Percentiles rank a stretch among this genome's conserved stretches.
These are phyloP conservation scores for Piliocolobus tephrosceles DNA, from an alignment of 2,113 vertebrate species.

Conservation along the genomic window DNA sequence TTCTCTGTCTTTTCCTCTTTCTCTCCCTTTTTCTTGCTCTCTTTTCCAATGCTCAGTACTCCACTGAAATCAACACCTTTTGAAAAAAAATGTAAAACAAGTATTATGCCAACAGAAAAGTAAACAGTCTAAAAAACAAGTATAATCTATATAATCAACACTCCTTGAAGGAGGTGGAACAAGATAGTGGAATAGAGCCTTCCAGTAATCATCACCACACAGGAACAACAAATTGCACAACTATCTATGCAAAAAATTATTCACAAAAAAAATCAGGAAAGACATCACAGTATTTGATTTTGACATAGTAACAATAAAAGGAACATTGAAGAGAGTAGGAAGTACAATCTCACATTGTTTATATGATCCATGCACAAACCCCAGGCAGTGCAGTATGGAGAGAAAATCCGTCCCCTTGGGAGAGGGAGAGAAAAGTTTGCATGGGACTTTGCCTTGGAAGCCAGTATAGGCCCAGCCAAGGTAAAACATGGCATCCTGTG, in stretches of 20 bases:
- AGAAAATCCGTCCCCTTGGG: not conserved
- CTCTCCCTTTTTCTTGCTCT: not conserved
- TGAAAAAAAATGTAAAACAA: not conserved
- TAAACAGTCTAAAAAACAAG: not conserved
- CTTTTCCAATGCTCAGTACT: not conserved
- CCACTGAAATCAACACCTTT: not conserved
- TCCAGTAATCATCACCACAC: not conserved
- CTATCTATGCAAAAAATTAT: not conserved
- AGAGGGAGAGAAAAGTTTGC: not conserved
- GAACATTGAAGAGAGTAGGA: not conserved
- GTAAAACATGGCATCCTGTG: not conserved
- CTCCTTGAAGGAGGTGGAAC: not conserved
- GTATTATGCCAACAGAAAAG: not conserved
- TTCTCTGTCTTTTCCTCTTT: fast-evolving
- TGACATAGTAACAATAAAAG: not conserved
- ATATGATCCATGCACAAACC: not conserved
- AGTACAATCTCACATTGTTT: not conserved
- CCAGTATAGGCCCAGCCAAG: not conserved
- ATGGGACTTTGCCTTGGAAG: not conserved
- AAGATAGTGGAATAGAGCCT: not conserved
- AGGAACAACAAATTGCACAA: not conserved
- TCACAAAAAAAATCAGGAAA: not conserved
- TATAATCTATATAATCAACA: not conserved
- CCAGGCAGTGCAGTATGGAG: not conserved
- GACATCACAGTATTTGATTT: not conserved